Conservation (phyloP, 2,797 vertebrate species). For the Melanotaenia trifasciata region DNA sequence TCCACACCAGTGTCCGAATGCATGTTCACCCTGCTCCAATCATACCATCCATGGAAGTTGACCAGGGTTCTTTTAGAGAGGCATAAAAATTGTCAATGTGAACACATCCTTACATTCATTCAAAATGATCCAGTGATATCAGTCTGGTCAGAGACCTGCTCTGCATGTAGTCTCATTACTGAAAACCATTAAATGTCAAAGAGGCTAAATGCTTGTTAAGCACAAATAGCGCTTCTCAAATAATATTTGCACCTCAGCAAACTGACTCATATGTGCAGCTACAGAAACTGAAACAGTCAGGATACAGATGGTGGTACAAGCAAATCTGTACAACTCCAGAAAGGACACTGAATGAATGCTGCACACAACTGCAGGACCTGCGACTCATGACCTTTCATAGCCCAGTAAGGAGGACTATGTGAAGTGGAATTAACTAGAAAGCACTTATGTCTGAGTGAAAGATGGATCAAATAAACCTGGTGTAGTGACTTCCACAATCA, state of each 20-base stretch:
- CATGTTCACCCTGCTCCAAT: too few species aligned
- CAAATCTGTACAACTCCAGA: neutral
- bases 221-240: neutral
- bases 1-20: too few species aligned
- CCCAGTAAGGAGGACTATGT: too few species aligned
- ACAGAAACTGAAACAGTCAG: neutral
- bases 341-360: neutral
- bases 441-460: neutral
- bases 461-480: neutral
- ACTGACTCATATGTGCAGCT: neutral
- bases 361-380: neutral
- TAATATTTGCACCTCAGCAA: neutral
- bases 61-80: too few species aligned
- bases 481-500: too few species aligned
- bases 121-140: neutral
- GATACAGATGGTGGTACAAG: neutral
- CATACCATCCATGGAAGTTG: too few species aligned
- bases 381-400: neutral
- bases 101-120: neutral
- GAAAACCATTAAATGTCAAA: neutral
- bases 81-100: too few species aligned
- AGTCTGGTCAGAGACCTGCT: neutral
- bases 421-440: neutral
- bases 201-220: neutral
- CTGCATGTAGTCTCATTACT: neutral